These are phyloP conservation scores for Argopecten irradians DNA, from an alignment of 1,140 invertebrate species.

Conservation along the genomic window DNA sequence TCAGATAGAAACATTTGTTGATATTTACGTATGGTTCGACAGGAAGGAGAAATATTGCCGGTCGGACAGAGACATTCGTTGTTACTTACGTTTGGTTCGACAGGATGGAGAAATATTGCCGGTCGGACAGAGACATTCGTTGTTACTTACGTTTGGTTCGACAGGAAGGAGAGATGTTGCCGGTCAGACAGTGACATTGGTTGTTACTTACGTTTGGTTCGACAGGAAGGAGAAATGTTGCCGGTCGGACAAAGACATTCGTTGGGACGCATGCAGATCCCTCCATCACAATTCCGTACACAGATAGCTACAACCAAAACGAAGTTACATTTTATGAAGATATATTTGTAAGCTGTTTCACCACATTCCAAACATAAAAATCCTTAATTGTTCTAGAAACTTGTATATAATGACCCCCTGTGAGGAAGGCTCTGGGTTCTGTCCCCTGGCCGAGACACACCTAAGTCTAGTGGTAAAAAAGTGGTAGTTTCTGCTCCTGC, in stretches of 20 bases:
- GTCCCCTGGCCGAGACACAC: no score
- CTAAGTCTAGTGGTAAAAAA: no score
- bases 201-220: constrained; percentile 39
- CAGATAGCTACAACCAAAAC: constrained; percentile 84
- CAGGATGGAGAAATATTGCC: no score
- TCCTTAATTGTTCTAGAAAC: neutral
- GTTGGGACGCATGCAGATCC: constrained; percentile 89
- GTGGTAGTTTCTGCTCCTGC: no score
- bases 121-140: no score
- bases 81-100: constrained; percentile 20
- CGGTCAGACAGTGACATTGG: constrained; percentile 84
- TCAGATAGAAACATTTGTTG: neutral
- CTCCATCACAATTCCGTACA: constrained; percentile 84
- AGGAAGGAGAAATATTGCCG: no score
- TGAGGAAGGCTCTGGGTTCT: no score
- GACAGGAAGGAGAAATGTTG: constrained; percentile 65
- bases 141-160: constrained; percentile 30
- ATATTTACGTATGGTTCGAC: neutral
- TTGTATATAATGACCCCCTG: neutral
- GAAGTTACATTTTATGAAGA: neutral
- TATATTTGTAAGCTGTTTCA: neutral
- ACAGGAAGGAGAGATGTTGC: constrained; percentile 63
- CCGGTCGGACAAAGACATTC: constrained; percentile 86
- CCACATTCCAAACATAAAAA: neutral
- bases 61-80: constrained; percentile 24